Base-by-base conservation (phyloP, 2,797 vertebrate genomes). In the Chromobotia macracanthus region DNA sequence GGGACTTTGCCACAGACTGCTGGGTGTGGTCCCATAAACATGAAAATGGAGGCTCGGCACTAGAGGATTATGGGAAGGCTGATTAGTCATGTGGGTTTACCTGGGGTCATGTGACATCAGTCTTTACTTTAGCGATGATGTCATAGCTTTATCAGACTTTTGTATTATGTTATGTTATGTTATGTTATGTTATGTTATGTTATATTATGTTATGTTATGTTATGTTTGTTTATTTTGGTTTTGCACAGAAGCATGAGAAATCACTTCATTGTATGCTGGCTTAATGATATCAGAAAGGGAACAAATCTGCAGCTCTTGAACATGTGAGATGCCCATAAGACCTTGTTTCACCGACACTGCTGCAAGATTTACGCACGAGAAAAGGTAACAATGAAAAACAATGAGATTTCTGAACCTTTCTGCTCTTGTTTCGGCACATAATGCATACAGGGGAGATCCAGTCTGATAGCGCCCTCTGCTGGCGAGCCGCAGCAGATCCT, bases 1-100 rank as follows among this genome's bases (percentile, higher is more conserved):
- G 89, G 88, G 90, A 90, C 86, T 89, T 83, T 83, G 28, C 50
- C 72, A 80, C 87, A 87, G 79, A 28, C 69, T 70, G 85, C 82
- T 86, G 84, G 90, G 90, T 87, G 90, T 91, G 90, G 90, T 89
- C 90, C 79, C 84, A 89, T 90, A 91, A 91, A 91, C 89, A 81
- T 87, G 35, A 87, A 77, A 82, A 85, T 77, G 84, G 81, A 28
- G 41, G 56, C 41, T 53, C 65, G 35, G 85, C 81, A 78, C 15
- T 73, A 16, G 71, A 88, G 81, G 86, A 83, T 86, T 79, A 28
- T 85, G 86, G 84, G 83, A 87, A 72, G 71, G 75, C 85, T 87
- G 69, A 85, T 38, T n/a, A 28, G 63, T 58, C 46, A 21, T 74
- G 44, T 58, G 51, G 60, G 77, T 63, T 69, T 41, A 79, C 71